These are phyloP conservation scores for Calcarius lapponicus DNA, from an alignment of 2,797 vertebrate genomes.

Conservation along the genomic window DNA sequence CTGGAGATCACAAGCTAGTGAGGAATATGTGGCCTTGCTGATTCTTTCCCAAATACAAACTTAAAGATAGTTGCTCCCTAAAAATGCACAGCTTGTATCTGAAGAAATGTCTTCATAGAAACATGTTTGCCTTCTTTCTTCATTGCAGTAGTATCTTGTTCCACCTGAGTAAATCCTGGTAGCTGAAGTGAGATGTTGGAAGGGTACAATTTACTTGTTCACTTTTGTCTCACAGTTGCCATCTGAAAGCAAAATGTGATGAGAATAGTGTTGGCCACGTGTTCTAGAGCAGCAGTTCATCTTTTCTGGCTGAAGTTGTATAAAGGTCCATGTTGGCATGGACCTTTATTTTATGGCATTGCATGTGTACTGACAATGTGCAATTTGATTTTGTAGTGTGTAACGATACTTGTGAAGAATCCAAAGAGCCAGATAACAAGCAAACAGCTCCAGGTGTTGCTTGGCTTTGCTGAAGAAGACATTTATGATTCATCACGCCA, in stretches of 20 bases:
- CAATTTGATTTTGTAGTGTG: constrained; percentile 78
- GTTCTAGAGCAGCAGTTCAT: background rate
- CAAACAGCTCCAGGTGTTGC: constrained; percentile 91
- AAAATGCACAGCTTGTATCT: background rate
- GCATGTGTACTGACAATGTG: background rate
- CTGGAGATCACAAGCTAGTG: background rate
- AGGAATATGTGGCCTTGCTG: background rate
- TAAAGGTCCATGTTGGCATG: background rate
- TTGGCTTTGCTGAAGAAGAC: constrained; percentile 97
- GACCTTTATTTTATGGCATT: background rate
- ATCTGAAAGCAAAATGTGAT: background rate
- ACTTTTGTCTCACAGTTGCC: background rate
- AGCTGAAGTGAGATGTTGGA: background rate
- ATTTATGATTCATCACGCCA: constrained; percentile 94
- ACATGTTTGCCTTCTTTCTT: background rate
- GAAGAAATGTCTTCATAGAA: background rate
- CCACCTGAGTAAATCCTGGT: background rate
- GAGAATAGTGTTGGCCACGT: background rate
- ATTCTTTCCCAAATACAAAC: background rate
- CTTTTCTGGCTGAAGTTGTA: background rate
- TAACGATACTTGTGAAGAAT: constrained; percentile 91
- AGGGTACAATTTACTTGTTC: background rate
- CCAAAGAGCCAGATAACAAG: constrained; percentile 83
- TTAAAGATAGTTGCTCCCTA: background rate
- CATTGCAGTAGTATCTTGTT: background rate